Evolutionary conservation across 1,140 invertebrate species (phyloP), one percentile per base, ranked within the genome.

Genomic region (Drepana arcuata): DNA sequence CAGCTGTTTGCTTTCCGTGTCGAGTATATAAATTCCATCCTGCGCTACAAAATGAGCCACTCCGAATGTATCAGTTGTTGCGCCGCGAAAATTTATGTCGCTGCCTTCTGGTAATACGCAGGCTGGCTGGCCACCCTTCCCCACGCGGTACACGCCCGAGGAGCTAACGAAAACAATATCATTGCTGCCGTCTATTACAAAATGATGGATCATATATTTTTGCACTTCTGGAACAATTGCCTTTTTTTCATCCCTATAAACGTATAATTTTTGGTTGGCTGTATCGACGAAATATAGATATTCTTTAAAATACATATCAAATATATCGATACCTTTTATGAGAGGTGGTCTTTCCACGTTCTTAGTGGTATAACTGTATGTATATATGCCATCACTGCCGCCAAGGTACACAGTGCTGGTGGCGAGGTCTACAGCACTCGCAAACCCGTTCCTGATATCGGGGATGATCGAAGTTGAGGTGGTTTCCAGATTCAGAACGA

Each of bases 321-420:
- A 69, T 2, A 69, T 40, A 40, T 69, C 65, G 2, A 56, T 28
- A 3, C 44, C 39, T 9, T 25, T 29, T 9, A 69, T 24, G 11
- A 65, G 18, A 1, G 51, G 33, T 5, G 55, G 39, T 32, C 41
- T 48, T 5, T 48, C 37, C 6, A 65, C 24, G 23, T 57, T 49
- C 15, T 46, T 39, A 5, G 44, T 53, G 9, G 14, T 11, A 16
- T 60, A 57, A 41, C 58, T 60, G 33, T 55, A 65, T 34, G 37
- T 46, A 33, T 44, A 68, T 39, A 68, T 60, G 7, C 65, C 61
- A 16, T 63, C 56, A 27, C 65, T 63, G 1, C 65, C 65, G 10
- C 58, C 65, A 0, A 68, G 38, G 16, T 60, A 68, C 1, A 65
- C 53, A 9, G 41, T 31, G 13, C 57, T 45, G 7, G 51, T 45